A percentile compares a stretch with the other conserved stretches of the same genome.
Conservation (phyloP, 2,888 invertebrate species). For the Drosophila stalkeri region DNA sequence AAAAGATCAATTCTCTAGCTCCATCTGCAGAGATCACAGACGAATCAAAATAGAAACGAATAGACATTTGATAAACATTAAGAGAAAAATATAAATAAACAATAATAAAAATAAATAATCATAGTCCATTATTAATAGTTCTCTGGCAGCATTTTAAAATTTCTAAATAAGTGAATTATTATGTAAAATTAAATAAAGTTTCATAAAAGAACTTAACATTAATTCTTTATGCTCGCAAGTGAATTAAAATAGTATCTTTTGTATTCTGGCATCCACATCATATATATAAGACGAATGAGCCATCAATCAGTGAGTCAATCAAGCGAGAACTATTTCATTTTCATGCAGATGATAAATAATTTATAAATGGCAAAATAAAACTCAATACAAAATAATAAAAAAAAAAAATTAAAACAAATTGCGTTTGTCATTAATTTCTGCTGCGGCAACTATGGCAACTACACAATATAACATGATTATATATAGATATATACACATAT, state of each 20-base stretch:
- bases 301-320: slow-evolving; percentile 6
- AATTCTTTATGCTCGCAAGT: neutral
- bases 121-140: no score
- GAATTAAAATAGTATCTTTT: neutral
- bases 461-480: slow-evolving; percentile 31
- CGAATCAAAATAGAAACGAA: no score
- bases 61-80: no score
- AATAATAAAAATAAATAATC: no score
- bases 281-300: neutral
- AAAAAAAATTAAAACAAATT: neutral
- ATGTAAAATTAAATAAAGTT: neutral
- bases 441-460: neutral
- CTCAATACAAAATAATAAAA: neutral
- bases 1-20: no score
- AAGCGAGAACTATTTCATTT: neutral
- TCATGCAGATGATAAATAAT: neutral
- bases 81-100: no score
- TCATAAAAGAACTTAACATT: neutral
- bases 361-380: neutral
- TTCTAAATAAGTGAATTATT: neutral
- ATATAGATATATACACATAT: slow-evolving; percentile 6
- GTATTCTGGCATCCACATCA: neutral
- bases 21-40: no score
- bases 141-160: no score
- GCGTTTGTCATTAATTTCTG: slow-evolving; percentile 16